Evolutionary conservation across 2,113 vertebrate genomes (phyloP).

Genomic region (Chlorodrepanis virens): DNA sequence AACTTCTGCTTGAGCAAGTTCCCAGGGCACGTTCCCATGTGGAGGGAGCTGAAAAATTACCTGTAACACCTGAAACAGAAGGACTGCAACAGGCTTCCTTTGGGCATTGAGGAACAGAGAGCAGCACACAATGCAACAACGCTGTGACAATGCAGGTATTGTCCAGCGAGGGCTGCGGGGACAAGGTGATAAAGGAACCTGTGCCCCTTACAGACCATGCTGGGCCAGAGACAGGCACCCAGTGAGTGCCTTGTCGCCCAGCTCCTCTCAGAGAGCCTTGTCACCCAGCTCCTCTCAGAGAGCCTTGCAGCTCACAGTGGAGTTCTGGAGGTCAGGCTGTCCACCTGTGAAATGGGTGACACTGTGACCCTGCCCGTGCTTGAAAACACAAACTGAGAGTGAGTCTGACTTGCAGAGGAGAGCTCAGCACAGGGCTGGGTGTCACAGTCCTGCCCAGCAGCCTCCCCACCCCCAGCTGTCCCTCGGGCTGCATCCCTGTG

Average conservation of each 20-base stretch:
- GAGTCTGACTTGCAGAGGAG: not conserved
- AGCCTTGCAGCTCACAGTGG: not conserved
- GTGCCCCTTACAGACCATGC: not conserved
- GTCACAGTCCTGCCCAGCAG: not conserved
- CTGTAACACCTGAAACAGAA: not conserved
- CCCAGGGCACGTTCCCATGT: not conserved
- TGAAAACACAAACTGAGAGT: not conserved
- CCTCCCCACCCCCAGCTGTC: not conserved
- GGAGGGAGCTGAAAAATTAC: not conserved
- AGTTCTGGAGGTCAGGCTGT: not conserved
- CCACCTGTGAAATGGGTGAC: not conserved
- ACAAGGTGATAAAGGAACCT: not conserved
- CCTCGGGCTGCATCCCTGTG: not conserved
- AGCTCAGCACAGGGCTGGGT: not conserved
- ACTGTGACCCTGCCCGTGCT: not conserved
- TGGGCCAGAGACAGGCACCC: not conserved
- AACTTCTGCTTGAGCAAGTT: not conserved
- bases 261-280: not conserved
- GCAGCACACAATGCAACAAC: rapidly evolving
- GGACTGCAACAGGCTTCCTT: not conserved
- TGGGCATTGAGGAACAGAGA: not conserved
- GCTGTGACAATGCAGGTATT: not conserved
- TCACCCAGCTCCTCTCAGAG: not conserved
- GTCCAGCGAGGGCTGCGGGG: not conserved
- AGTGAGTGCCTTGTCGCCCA: not conserved